A percentile compares a stretch with the other conserved stretches of the same genome.
phyloP scores from a whole-genome alignment of 2,888 invertebrate genomes.

The Alviniconcha strummeri region DNA sequence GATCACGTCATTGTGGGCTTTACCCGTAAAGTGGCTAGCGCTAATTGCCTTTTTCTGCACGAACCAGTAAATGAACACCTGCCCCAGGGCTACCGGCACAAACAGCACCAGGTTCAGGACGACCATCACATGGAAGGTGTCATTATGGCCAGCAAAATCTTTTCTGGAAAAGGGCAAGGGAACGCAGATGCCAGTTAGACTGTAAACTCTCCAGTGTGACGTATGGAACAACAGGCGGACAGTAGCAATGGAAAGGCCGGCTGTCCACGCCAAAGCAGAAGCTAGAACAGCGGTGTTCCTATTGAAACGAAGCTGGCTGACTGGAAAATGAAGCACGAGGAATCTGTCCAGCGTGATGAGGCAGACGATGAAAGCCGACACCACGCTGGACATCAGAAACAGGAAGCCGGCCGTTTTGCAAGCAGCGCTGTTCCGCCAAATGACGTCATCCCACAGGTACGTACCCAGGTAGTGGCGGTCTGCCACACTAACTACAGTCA shows the following conservation, averaged over 20 bases:
- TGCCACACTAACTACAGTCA: background rate
- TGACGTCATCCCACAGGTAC: constrained; percentile 50
- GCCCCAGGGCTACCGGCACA: constrained; percentile 63
- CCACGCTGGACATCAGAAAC: background rate
- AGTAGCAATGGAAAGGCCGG: constrained; percentile 56
- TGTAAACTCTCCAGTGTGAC: constrained; percentile 55
- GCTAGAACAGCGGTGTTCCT: constrained; percentile 49
- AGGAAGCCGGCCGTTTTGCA: constrained; percentile 48
- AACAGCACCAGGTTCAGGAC: constrained; percentile 64
- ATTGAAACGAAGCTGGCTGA: constrained; percentile 55
- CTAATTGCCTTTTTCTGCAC: constrained; percentile 26
- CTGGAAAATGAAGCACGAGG: constrained; percentile 78
- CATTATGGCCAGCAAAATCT: constrained; percentile 68
- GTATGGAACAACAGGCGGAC: constrained; percentile 59
- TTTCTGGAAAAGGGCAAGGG: constrained; percentile 69
- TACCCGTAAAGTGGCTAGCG: background rate
- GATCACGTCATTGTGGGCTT: background rate
- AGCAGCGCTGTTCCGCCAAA: constrained; percentile 47
- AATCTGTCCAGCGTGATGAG: constrained; percentile 81
- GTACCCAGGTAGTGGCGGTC: constrained; percentile 41
- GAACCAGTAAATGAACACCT: constrained; percentile 66
- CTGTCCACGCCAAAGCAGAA: constrained; percentile 55
- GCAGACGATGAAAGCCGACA: constrained; percentile 5
- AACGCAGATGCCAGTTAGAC: constrained; percentile 65
- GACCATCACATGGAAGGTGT: constrained; percentile 66